Conservation (phyloP, 2,113 vertebrate species). For the Aix galericulata region DNA sequence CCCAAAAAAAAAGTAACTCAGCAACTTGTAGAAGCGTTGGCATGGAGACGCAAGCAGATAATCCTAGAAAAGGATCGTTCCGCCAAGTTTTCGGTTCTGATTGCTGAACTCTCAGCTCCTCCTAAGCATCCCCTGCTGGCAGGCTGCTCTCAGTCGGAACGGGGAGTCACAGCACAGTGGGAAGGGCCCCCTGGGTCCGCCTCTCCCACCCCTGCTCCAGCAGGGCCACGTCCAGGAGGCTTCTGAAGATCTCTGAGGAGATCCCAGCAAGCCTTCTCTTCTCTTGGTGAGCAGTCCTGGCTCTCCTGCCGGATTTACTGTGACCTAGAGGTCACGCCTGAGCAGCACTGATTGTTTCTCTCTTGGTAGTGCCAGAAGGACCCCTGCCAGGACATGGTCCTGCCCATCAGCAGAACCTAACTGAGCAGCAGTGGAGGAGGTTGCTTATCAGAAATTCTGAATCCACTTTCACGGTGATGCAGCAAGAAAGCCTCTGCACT, state of each 20-base stretch:
- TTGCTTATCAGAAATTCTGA: neutral
- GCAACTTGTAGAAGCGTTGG: neutral
- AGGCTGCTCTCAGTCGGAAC: neutral
- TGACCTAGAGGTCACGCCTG: neutral
- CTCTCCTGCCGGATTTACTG: neutral
- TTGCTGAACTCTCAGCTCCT: neutral
- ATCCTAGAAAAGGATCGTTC: neutral
- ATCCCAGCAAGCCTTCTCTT: neutral
- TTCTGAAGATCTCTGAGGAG: neutral
- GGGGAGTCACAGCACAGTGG: no score
- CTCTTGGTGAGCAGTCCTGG: neutral
- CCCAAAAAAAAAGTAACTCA: neutral
- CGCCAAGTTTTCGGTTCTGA: neutral
- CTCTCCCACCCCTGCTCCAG: neutral
- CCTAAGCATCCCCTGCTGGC: rapidly evolving
- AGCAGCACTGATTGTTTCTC: neutral
- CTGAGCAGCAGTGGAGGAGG: neutral
- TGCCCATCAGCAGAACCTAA: neutral
- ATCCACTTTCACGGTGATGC: neutral
- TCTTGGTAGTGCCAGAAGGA: neutral
- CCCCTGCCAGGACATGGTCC: neutral
- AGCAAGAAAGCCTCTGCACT: neutral
- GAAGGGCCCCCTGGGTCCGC: neutral
- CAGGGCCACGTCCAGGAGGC: neutral
- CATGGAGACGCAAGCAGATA: neutral